Evolutionary conservation across 2,888 invertebrate genomes (phyloP).

Genomic region (Andrena trimmerana): DNA sequence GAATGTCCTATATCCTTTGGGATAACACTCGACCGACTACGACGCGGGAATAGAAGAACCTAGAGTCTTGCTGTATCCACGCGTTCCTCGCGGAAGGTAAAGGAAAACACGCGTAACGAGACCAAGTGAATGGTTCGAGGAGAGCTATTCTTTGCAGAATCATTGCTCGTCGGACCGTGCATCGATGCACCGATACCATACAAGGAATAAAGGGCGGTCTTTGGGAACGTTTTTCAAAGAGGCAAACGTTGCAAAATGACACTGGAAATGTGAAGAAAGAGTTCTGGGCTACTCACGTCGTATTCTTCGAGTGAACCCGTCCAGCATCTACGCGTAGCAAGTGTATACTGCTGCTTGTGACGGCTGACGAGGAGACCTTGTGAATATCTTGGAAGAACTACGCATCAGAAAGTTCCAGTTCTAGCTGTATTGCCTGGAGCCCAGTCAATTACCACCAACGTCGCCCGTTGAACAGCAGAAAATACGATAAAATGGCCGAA

Average conservation of each 20-base stretch:
- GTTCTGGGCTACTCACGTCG: slow-evolving; percentile 17
- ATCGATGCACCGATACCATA: slow-evolving; percentile 37
- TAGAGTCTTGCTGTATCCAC: slow-evolving; percentile 4
- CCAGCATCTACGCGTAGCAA: background rate
- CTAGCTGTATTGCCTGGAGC: background rate
- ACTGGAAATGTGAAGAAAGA: slow-evolving; percentile 51
- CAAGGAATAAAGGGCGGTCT: slow-evolving; percentile 23
- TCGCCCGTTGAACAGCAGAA: background rate
- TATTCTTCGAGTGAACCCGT: slow-evolving; percentile 21
- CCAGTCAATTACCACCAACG: slow-evolving; percentile 6
- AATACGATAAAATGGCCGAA: background rate
- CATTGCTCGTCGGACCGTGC: slow-evolving; percentile 50
- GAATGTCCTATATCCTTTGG: slow-evolving; percentile 30
- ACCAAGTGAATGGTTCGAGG: slow-evolving; percentile 4
- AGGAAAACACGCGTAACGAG: slow-evolving; percentile 22
- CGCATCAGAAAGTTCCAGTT: slow-evolving; percentile 33
- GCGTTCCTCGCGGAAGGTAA: slow-evolving; percentile 35
- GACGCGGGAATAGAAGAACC: background rate
- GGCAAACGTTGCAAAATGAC: slow-evolving; percentile 53
- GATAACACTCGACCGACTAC: slow-evolving; percentile 12
- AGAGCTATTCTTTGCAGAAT: slow-evolving; percentile 31
- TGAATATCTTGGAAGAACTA: slow-evolving; percentile 43
- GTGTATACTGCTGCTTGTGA: background rate
- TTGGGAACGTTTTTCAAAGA: slow-evolving; percentile 31
- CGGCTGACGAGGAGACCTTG: slow-evolving; percentile 34